Base-by-base conservation (phyloP, 1,140 invertebrate genomes). In the Ceratina japonica region DNA sequence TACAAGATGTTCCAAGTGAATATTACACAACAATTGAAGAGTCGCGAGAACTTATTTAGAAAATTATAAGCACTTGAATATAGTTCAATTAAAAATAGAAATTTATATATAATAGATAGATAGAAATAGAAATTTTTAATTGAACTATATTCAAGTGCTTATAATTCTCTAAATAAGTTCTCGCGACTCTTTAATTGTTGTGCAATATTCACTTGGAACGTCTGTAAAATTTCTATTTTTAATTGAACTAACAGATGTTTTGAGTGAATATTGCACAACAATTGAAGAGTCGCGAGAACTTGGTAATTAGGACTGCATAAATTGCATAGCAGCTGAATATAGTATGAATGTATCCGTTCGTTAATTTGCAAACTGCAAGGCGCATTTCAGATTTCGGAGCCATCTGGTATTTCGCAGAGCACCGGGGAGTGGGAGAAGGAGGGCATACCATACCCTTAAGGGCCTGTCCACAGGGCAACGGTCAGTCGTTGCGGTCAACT, bases 401-500 rank as follows among this genome's bases (percentile, higher is more conserved):
- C 70, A 82, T 82, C 80, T 82, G 76, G 76, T 82, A 82, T 82
- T 82, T 68, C 85, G 65, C 65, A 79, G n/a, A 64, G 54, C 10
- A 76, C 64, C 56, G 10, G 10, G 5, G 37, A 44, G 37, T 3
- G 5, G 37, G 5, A 44, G 37, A 44, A 44, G 37, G 37, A 44
- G 37, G 37, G 10, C 37, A 44, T 44, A 44, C 37, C 37, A 44
- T 44, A 71, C 76, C 79, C 79, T 82, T 85, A 87, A 89, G 83
- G 88, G 86, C 85, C 84, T 86, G 81, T 87, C 85, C 86, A 85
- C 59, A 61, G 81, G 86, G 75, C 83, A 83, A 84, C 80, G 86
- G 84, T 86, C 85, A 86, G 87, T 87, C 86, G 89, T 86, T 92
- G 91, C 84, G 91, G 91, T 92, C 90, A 91, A 90, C 89, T 91